Evolutionary conservation across 2,888 invertebrate species (phyloP).

Genomic region (Globia sparganii): DNA sequence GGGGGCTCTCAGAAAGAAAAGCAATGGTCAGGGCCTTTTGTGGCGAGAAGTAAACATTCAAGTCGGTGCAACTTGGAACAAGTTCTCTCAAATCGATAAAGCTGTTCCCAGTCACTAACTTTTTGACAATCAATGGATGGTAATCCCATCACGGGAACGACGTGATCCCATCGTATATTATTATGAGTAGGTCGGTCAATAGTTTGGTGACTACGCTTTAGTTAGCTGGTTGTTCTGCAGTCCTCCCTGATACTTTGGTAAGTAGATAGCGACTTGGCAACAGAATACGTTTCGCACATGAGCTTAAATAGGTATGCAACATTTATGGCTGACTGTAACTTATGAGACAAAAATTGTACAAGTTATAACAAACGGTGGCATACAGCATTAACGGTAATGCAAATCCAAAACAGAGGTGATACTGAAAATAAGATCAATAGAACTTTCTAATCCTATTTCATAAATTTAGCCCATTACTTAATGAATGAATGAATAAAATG

Average conservation of each 20-base stretch:
- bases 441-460: background rate
- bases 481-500: no score
- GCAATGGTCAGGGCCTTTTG: background rate
- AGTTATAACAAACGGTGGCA: background rate
- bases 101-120: background rate
- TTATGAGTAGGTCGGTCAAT: background rate
- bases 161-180: background rate
- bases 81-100: background rate
- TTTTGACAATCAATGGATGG: background rate
- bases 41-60: background rate
- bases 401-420: background rate
- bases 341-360: background rate
- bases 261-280: conserved; percentile 21
- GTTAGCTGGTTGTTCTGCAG: background rate
- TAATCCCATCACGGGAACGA: background rate
- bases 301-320: background rate
- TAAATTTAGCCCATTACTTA: background rate
- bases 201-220: background rate
- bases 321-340: background rate
- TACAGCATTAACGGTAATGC: background rate
- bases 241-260: background rate
- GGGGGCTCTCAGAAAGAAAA: background rate
- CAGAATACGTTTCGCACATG: conserved; percentile 2
- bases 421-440: background rate
- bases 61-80: background rate